These are phyloP conservation scores for Pharmacophagus antenor DNA, from an alignment of 2,888 invertebrate species.

Conservation along the genomic window DNA sequence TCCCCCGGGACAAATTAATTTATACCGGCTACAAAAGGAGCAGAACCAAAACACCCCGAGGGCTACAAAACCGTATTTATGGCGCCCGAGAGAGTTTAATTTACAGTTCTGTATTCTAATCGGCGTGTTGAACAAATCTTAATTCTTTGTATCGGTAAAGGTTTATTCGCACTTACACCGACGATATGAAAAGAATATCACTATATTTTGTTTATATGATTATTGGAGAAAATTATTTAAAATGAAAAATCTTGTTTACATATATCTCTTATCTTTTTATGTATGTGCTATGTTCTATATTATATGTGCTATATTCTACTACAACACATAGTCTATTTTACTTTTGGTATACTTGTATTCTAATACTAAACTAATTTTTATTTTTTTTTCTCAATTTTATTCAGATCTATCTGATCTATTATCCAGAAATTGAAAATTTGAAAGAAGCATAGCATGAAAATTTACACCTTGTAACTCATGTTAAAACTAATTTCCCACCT, in stretches of 20 bases:
- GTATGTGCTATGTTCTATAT: neutral
- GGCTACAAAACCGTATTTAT: conserved; percentile 57
- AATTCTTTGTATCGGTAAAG: conserved; percentile 17
- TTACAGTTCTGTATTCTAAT: conserved; percentile 54
- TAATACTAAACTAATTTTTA: too few relatives aligned
- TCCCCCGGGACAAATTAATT: conserved; percentile 68
- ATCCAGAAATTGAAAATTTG: neutral
- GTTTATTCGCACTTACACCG: neutral
- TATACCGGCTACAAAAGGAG: conserved; percentile 57
- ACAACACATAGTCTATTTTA: too few relatives aligned
- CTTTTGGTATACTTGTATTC: too few relatives aligned
- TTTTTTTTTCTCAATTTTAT: too few relatives aligned
- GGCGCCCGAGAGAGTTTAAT: conserved; percentile 56
- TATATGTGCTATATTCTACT: too few relatives aligned
- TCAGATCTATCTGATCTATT: too few relatives aligned
- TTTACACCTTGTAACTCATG: neutral
- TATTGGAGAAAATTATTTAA: neutral
- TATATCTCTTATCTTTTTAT: too few relatives aligned
- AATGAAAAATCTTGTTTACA: too few relatives aligned
- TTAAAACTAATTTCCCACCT: neutral
- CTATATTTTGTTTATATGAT: too few relatives aligned
- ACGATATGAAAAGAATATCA: neutral
- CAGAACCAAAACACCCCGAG: conserved; percentile 57
- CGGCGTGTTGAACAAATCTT: conserved; percentile 38
- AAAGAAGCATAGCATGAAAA: neutral